phyloP scores from a whole-genome alignment of 2,888 invertebrate species.

The Cephonodes hylas region DNA sequence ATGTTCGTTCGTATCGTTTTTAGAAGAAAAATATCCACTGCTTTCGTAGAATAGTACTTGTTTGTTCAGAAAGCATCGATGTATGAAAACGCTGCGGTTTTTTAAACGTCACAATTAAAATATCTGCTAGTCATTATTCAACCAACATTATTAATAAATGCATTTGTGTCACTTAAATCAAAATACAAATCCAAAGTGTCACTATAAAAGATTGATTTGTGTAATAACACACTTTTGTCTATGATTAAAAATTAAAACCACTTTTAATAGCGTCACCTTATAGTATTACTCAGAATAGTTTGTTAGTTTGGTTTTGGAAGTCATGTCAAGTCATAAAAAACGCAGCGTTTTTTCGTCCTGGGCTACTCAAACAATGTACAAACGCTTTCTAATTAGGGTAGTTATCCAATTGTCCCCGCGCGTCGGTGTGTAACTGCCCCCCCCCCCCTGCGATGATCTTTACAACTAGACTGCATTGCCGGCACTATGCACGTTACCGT shows the following conservation, averaged over 20 bases:
- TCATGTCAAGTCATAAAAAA: neutral
- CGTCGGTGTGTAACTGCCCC: slow-evolving; percentile 16
- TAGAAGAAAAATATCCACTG: neutral
- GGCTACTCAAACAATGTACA: neutral
- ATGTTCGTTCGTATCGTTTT: neutral
- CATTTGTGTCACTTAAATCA: neutral
- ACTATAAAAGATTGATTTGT: neutral
- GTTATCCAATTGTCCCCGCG: neutral
- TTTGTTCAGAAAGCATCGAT: neutral
- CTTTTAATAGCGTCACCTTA: too few relatives aligned
- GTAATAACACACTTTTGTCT: neutral
- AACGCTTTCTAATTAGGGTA: neutral
- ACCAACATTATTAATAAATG: too few relatives aligned
- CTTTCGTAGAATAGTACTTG: neutral
- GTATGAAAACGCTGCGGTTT: neutral
- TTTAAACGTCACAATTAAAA: neutral
- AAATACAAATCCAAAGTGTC: neutral
- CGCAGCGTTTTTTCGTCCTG: neutral
- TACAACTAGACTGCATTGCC: slow-evolving; percentile 70
- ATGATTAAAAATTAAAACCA: too few relatives aligned
- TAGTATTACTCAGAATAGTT: too few relatives aligned
- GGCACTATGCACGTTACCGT: slow-evolving; percentile 68
- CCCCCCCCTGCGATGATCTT: neutral
- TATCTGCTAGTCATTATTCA: too few relatives aligned
- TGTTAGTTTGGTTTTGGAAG: too few relatives aligned